phyloP scores from a whole-genome alignment of 2,888 invertebrate species.

The Ochropacha duplaris region DNA sequence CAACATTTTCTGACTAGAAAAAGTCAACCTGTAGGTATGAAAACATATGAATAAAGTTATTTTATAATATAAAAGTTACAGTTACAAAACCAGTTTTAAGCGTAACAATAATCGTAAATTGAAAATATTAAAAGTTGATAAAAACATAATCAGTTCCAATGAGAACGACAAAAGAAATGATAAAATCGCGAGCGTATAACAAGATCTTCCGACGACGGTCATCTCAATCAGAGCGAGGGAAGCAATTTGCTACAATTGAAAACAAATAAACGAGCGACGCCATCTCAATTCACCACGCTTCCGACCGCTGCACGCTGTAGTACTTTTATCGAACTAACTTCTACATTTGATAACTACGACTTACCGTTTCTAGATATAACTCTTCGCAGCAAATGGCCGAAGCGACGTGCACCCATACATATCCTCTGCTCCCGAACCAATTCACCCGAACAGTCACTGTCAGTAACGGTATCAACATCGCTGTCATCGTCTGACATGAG shows the following conservation, averaged over 20 bases:
- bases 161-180: conserved; percentile 30
- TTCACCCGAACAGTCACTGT: conserved; percentile 73
- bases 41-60: too few species aligned
- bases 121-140: conserved; percentile 27
- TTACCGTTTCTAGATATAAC: conserved; percentile 79
- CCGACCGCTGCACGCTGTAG: conserved; percentile 15
- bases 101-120: conserved; percentile 13
- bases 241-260: conserved; percentile 70
- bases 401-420: conserved; percentile 73
- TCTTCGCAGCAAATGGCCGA: conserved; percentile 70
- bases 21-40: too few species aligned
- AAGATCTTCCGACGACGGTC: conserved; percentile 55
- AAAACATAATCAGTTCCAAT: conserved; percentile 35
- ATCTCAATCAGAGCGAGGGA: conserved; percentile 61
- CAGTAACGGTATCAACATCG: conserved; percentile 67
- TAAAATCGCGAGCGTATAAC: conserved; percentile 50
- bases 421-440: conserved; percentile 69
- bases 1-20: too few species aligned
- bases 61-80: too few species aligned
- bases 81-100: background rate
- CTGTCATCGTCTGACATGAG: conserved; percentile 72
- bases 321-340: background rate
- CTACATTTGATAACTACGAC: conserved; percentile 22
- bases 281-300: conserved; percentile 43
- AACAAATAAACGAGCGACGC: conserved; percentile 64